These are phyloP conservation scores for Isotomurus palustris DNA, from an alignment of 2,888 invertebrate species.

Conservation along the genomic window DNA sequence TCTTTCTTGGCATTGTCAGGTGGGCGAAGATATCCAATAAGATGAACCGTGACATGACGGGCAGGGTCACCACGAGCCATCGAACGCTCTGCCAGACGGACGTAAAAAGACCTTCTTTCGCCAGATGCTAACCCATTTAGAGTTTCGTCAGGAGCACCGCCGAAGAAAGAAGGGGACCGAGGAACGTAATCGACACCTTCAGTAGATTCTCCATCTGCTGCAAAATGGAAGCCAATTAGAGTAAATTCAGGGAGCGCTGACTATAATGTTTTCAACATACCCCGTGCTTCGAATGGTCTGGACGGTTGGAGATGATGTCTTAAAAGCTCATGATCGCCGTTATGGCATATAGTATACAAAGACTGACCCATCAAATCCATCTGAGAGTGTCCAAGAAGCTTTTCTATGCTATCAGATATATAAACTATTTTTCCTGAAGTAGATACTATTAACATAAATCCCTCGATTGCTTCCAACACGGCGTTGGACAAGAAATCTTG, in stretches of 20 bases:
- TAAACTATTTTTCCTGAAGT: constrained; percentile 77
- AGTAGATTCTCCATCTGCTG: constrained; percentile 25
- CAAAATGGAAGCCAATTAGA: background rate
- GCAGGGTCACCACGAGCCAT: constrained; percentile 68
- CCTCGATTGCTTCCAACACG: constrained; percentile 56
- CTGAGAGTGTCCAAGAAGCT: constrained; percentile 78
- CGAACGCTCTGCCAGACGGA: constrained; percentile 57
- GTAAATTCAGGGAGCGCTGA: background rate
- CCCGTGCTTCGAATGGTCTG: constrained; percentile 39
- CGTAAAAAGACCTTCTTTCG: constrained; percentile 53
- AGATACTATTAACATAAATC: constrained; percentile 75
- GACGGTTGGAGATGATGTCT: constrained; percentile 46
- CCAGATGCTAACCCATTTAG: constrained; percentile 46
- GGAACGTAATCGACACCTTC: constrained; percentile 42
- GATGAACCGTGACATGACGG: constrained; percentile 64
- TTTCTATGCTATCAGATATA: constrained; percentile 77
- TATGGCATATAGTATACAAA: constrained; percentile 73
- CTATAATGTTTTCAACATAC: constrained; percentile 15
- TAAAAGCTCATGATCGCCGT: constrained; percentile 64
- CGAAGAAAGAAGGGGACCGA: constrained; percentile 46
- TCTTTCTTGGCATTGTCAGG: constrained; percentile 44
- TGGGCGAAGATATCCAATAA: constrained; percentile 60
- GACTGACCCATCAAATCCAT: constrained; percentile 78
- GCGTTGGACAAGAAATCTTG: constrained; percentile 48
- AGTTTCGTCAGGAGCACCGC: constrained; percentile 45